Evolutionary conservation across 2,113 vertebrate genomes (phyloP).

Genomic region (Pseudorasbora parva): DNA sequence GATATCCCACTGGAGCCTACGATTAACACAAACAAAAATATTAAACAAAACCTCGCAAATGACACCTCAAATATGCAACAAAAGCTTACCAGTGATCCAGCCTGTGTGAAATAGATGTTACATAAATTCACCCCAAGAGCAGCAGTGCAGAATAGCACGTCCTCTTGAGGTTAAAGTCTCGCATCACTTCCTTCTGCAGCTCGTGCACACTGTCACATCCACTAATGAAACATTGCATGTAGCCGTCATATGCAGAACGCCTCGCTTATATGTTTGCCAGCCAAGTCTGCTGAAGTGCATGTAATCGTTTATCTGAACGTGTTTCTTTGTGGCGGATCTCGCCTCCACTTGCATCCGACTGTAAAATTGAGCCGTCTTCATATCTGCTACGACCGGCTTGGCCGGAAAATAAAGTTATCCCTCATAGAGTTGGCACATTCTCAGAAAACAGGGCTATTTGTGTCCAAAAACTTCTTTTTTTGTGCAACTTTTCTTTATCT

Average conservation of each 20-base stretch:
- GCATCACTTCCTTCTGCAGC: slow-evolving; percentile 37
- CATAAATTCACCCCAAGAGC: background rate
- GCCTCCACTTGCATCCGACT: background rate
- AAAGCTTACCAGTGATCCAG: background rate
- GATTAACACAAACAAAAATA: slow-evolving; percentile 41
- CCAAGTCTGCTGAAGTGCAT: background rate
- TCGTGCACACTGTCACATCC: slow-evolving; percentile 13
- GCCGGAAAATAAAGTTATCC: background rate
- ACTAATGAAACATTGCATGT: background rate
- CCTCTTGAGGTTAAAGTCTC: slow-evolving; percentile 34
- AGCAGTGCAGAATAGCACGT: slow-evolving; percentile 37
- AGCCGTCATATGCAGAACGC: background rate
- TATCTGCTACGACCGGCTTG: background rate
- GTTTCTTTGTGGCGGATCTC: background rate
- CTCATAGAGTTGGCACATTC: background rate
- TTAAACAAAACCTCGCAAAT: background rate
- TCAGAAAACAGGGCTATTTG: background rate
- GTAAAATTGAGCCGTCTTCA: background rate
- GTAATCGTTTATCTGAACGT: background rate
- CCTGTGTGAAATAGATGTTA: background rate
- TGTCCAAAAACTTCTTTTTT: background rate
- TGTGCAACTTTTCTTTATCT: background rate
- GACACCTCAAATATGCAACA: background rate
- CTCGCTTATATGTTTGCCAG: background rate
- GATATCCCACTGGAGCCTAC: background rate